Evolutionary conservation across 2,797 vertebrate species (phyloP).

Genomic region (Columba guinea): DNA sequence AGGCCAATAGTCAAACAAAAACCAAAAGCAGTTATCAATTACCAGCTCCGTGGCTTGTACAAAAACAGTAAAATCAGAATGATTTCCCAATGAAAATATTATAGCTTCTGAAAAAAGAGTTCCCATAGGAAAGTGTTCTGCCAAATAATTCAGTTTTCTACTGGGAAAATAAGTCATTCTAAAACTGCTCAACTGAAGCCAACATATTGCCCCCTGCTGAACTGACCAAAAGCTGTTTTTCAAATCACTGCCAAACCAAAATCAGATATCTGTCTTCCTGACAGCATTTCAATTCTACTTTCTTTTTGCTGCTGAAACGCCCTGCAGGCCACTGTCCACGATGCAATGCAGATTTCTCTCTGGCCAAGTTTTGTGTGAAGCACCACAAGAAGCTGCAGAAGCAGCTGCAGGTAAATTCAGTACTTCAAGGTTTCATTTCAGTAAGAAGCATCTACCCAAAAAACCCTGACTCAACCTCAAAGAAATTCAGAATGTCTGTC

Average conservation of each 20-base stretch:
- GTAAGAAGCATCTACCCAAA: background rate
- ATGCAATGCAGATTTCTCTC: background rate
- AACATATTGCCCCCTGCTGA: conserved; percentile 25
- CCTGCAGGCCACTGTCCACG: background rate
- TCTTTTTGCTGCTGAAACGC: background rate
- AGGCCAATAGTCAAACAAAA: background rate
- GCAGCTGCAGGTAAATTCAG: background rate
- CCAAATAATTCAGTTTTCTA: conserved; percentile 23
- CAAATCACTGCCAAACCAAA: conserved; percentile 11
- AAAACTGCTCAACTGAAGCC: background rate
- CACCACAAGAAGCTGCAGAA: background rate
- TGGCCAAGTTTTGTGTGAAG: background rate
- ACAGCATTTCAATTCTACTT: background rate
- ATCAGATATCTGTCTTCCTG: conserved; percentile 15
- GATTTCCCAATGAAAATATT: conserved; percentile 27
- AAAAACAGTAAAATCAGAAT: background rate
- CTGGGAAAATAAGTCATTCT: conserved; percentile 29
- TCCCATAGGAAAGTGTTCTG: background rate
- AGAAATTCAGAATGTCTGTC: background rate
- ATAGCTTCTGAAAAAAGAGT: background rate
- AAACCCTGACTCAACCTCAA: background rate
- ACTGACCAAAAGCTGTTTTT: conserved; percentile 33
- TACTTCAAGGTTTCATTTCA: background rate
- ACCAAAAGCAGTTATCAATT: background rate
- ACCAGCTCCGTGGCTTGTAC: background rate